phyloP scores from a whole-genome alignment of 1,140 invertebrate genomes.

The Calliphora vicina region DNA sequence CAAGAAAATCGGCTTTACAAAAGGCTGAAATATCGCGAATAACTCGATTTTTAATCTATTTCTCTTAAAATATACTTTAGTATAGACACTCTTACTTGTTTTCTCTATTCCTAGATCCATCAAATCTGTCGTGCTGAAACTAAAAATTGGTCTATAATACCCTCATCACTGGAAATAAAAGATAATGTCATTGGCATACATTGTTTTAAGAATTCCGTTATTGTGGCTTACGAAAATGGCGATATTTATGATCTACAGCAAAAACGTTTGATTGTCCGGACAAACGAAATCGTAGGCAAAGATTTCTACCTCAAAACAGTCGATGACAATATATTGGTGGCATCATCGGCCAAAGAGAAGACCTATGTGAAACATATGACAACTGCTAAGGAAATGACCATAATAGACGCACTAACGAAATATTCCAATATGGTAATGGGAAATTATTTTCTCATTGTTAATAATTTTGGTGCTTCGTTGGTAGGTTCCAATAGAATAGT shows the following conservation, averaged over 20 bases:
- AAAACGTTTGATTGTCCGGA: background rate
- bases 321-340: conserved; percentile 41
- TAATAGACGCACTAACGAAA: conserved; percentile 28
- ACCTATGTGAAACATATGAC: background rate
- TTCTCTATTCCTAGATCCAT: conserved; percentile 40
- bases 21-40: no score
- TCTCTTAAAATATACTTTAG: no score
- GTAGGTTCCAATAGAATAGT: conserved; percentile 41
- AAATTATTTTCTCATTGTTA: conserved; percentile 45
- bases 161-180: background rate
- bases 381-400: background rate
- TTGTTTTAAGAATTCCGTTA: conserved; percentile 18
- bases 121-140: conserved; percentile 36
- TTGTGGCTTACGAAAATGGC: conserved; percentile 47
- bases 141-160: conserved; percentile 47
- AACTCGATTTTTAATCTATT: no score
- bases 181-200: conserved; percentile 46
- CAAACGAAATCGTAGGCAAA: background rate
- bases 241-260: conserved; percentile 43
- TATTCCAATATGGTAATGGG: conserved; percentile 40
- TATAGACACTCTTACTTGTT: background rate
- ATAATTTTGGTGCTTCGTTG: conserved; percentile 25
- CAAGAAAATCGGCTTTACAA: no score
- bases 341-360: conserved; percentile 39
- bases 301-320: conserved; percentile 26